Conservation (phyloP, 2,797 vertebrate genomes). For the Argya squamiceps region DNA sequence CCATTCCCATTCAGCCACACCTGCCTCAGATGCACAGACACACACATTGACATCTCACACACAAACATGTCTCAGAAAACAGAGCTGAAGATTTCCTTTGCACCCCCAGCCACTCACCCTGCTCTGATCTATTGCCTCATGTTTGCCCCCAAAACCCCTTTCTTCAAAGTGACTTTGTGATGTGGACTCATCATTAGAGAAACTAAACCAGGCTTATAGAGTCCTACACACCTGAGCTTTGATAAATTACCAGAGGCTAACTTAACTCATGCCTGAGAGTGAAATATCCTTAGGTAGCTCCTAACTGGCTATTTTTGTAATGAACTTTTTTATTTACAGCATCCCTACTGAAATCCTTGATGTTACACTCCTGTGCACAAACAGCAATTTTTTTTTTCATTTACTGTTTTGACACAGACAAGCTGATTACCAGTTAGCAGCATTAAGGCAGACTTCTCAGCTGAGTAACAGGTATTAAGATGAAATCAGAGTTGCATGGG, state of each 20-base stretch:
- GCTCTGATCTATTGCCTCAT: not conserved
- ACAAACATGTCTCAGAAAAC: not conserved
- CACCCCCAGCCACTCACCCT: not conserved
- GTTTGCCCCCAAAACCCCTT: not conserved
- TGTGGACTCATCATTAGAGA: not conserved
- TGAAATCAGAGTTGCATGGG: not conserved
- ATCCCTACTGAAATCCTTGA: not conserved
- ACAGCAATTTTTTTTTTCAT: not conserved
- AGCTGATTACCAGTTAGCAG: not conserved
- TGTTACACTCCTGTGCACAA: not conserved
- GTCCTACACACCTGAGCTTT: not conserved
- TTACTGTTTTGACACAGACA: not conserved
- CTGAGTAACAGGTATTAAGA: not conserved
- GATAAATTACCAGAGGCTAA: not conserved
- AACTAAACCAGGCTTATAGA: not conserved
- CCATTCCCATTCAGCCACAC: accelerated
- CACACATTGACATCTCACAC: not conserved
- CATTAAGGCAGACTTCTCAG: not conserved
- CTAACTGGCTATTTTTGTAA: not conserved
- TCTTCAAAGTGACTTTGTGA: not conserved
- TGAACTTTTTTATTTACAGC: not conserved
- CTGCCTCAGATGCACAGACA: not conserved
- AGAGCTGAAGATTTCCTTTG: not conserved
- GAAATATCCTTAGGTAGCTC: not conserved
- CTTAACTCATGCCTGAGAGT: not conserved